Evolutionary conservation across 2,113 vertebrate species (phyloP).

Genomic region (Octodon degus): DNA sequence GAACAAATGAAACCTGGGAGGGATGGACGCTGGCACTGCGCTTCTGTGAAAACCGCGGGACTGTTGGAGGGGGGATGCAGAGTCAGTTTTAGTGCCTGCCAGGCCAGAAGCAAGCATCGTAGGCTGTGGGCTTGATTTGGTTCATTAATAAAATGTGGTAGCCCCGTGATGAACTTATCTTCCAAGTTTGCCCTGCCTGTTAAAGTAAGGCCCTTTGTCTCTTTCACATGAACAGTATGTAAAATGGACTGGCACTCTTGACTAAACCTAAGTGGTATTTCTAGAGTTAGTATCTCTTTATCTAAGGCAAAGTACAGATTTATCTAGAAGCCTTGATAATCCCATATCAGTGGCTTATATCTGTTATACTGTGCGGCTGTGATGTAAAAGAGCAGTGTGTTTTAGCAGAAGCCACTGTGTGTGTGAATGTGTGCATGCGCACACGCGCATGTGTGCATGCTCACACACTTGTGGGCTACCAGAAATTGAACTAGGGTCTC

Average conservation of each 20-base stretch:
- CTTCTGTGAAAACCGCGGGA: background rate
- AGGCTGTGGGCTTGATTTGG: background rate
- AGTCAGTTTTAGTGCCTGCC: background rate
- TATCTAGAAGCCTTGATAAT: background rate
- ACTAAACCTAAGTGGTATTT: background rate
- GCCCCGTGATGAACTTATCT: background rate
- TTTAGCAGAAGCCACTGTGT: background rate
- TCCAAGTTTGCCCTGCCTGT: background rate
- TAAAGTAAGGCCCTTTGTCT: constrained; percentile 12
- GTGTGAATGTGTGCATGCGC: background rate
- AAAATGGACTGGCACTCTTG: background rate
- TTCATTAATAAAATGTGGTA: background rate
- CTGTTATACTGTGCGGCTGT: background rate
- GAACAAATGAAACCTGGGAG: background rate
- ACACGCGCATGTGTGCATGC: fast-evolving
- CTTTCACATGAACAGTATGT: background rate
- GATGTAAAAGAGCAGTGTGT: background rate
- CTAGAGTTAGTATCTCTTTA: constrained; percentile 16
- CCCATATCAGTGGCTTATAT: background rate
- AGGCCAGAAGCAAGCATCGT: background rate
- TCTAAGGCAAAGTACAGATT: background rate
- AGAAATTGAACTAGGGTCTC: background rate
- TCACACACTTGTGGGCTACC: background rate
- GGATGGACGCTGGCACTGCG: background rate
- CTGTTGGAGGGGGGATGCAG: background rate